A percentile compares a stretch with the other conserved stretches of the same genome.
phyloP scores from a whole-genome alignment of 1,140 invertebrate species.

The Cyrtorhinus lividipennis region DNA sequence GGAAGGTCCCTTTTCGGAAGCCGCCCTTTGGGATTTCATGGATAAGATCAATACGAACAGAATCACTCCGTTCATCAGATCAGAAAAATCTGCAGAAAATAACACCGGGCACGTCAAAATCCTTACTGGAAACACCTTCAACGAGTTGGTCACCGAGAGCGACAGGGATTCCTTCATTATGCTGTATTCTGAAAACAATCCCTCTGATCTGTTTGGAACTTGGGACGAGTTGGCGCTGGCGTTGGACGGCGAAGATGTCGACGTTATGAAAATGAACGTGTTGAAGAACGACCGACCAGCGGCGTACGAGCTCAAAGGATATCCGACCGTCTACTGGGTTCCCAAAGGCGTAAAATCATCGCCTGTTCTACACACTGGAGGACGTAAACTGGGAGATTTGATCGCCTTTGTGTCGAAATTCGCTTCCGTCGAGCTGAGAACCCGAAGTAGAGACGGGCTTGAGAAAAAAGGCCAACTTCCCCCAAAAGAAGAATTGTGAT shows the following conservation, averaged over 20 bases:
- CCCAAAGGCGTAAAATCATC: constrained; percentile 66
- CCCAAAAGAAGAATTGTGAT: too few relatives aligned
- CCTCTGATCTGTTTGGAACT: constrained; percentile 69
- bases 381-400: too few relatives aligned
- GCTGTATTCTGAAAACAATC: constrained; percentile 50
- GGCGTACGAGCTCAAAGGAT: constrained; percentile 85
- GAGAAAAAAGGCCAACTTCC: too few relatives aligned
- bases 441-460: too few relatives aligned
- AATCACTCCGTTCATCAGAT: background rate
- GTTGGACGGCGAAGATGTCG: constrained; percentile 76
- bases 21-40: background rate
- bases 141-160: background rate
- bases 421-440: too few relatives aligned
- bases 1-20: background rate
- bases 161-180: background rate
- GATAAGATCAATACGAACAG: background rate
- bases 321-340: constrained; percentile 94
- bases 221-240: constrained; percentile 69
- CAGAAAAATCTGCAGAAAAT: background rate
- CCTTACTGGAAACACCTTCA: background rate
- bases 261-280: constrained; percentile 95
- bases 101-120: background rate
- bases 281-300: constrained; percentile 94
- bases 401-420: too few relatives aligned
- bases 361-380: constrained; percentile 80